These are phyloP conservation scores for Choristoneura rosaceana DNA, from an alignment of 2,888 invertebrate species.

Conservation along the genomic window DNA sequence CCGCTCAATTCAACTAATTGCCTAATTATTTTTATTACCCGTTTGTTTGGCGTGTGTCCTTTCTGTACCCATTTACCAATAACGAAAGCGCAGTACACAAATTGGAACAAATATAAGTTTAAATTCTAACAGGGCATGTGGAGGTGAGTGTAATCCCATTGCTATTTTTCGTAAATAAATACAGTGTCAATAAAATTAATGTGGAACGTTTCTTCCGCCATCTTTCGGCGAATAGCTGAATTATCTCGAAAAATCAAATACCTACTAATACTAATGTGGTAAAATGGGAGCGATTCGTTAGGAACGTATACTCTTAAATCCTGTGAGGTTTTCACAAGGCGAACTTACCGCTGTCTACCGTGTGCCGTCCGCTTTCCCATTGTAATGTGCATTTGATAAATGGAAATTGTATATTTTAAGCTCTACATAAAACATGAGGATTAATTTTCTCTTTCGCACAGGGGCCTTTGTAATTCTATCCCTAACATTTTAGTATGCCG, in stretches of 20 bases:
- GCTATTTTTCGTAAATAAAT: no score
- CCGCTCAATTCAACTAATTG: slow-evolving; percentile 75
- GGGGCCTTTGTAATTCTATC: slow-evolving; percentile 9
- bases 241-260: no score
- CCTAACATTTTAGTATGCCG: slow-evolving; percentile 22
- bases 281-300: neutral
- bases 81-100: slow-evolving; percentile 38
- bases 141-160: no score
- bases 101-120: neutral
- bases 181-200: no score
- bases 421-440: slow-evolving; percentile 10
- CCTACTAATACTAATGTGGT: neutral
- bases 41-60: slow-evolving; percentile 70
- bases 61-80: slow-evolving; percentile 71
- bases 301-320: neutral
- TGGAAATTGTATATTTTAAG: slow-evolving; percentile 15
- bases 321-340: neutral
- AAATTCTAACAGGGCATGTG: neutral
- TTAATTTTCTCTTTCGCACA: neutral
- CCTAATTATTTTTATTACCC: slow-evolving; percentile 83
- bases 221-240: no score
- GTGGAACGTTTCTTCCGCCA: no score
- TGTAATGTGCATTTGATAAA: slow-evolving; percentile 15
- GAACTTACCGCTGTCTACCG: slow-evolving; percentile 1
- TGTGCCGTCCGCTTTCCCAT: slow-evolving; percentile 7